These are phyloP conservation scores for Channa maculata DNA, from an alignment of 2,113 vertebrate species.

Conservation along the genomic window DNA sequence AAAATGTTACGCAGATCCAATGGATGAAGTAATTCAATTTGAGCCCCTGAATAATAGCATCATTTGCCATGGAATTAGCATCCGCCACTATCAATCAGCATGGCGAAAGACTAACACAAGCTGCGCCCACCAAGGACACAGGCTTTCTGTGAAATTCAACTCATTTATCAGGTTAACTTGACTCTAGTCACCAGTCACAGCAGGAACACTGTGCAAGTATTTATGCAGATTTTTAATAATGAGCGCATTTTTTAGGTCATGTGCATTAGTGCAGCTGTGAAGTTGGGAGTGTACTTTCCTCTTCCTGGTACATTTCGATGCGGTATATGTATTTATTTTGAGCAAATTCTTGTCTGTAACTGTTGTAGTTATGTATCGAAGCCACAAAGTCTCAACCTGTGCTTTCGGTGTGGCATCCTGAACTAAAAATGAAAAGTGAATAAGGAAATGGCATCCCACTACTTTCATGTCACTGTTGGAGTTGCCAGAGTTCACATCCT, in stretches of 20 bases:
- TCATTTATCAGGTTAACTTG: constrained; percentile 61
- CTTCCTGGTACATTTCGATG: neutral
- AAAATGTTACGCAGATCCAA: constrained; percentile 76
- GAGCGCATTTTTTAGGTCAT: neutral
- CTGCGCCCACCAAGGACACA: constrained; percentile 56
- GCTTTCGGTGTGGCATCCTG: neutral
- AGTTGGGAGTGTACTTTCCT: neutral
- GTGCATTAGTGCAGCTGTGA: neutral
- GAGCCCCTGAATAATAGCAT: constrained; percentile 78
- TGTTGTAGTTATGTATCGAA: neutral
- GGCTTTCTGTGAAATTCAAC: constrained; percentile 42
- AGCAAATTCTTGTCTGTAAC: neutral
- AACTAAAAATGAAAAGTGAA: neutral
- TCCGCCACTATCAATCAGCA: constrained; percentile 75
- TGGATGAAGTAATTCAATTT: constrained; percentile 80
- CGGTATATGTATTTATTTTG: neutral
- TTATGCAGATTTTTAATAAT: neutral
- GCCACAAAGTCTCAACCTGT: neutral
- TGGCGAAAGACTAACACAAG: constrained; percentile 53
- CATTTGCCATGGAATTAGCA: constrained; percentile 77
- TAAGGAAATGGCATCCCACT: no score
- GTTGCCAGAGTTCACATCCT: no score
- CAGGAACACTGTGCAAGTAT: neutral
- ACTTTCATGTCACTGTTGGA: no score
- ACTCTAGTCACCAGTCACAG: constrained; percentile 18